Base-by-base conservation (phyloP, 2,113 vertebrate species). In the Boleophthalmus pectinirostris region DNA sequence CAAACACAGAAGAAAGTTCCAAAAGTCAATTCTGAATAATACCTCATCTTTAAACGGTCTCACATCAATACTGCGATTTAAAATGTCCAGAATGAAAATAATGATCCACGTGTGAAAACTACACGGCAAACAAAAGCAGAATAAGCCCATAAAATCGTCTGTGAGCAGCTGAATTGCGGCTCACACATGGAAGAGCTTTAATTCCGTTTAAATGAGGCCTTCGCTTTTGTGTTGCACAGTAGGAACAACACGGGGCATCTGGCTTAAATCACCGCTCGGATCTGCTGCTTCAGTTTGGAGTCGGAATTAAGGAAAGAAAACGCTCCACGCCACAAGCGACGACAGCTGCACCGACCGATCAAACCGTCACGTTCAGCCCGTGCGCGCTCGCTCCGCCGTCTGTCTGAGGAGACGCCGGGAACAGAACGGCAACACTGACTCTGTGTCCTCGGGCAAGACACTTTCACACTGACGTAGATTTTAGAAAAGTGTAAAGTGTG, bases 221-320 rank as follows among this genome's bases (percentile, higher is more conserved):
- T 64, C 33, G n/a, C 61, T 43, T 64, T 43, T 21, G 33, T 43
- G 61, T n/a, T 64, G 29, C 33, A 64, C 61, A 64, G 61, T 64
- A 64, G 61, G 61, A 64, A 64, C 29, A 43, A 64, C 29, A 64
- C 8, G 18, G 33, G 38, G 61, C 61, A 64, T 64, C 61, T 64
- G 61, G 61, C 7, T 38, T n/a, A 10, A 33, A 64, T 64, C 61
- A 16, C 60, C 3, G 29, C 60, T 9, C 3, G 3, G 3, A 38
- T 43, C 61, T 38, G 16, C 20, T 43, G 29, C 29, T 35, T 2
- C 6, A 3, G 61, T 64, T 12, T 64, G 5, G 23, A 58, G 61
- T 21, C 1, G 33, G 29, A 64, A 64, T 43, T 43, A 38, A 64
- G 35, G 60, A 35, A 35, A 8, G 25, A 33, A 38, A 43, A 38